Evolutionary conservation across 23 tunicate species (phyloP), one percentile per base, ranked within the genome.

Genomic region (Styela clava): DNA sequence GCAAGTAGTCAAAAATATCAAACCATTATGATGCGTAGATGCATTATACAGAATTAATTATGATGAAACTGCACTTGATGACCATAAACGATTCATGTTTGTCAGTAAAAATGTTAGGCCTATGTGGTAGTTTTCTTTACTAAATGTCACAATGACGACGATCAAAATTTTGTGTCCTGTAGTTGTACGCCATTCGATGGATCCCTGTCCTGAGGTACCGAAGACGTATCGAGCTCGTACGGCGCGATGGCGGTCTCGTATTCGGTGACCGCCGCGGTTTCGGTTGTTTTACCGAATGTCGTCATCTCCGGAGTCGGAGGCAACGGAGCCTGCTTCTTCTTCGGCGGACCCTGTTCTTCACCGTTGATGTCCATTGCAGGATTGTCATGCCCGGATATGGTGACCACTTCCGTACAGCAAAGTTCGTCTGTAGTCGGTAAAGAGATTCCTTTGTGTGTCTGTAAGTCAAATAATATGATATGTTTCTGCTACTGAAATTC

Each of bases 361-460:
- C 30, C 2, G 31, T 27, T 67, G 30, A 67, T 25, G 71, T 27
- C 31, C 24, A 67, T 18, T 0, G 71, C 71, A 0, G 71, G 71
- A 67, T 67, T 67, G 71, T 67, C 71, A 22, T 25, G 71, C 22
- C 71, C 71, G 7, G 56, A 44, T 7, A 44, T 44, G 9, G 56
- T 44, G n/a, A 27, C 71, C 19, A 25, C 31, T 22, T 67, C 71
- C n/a, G 31, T 67, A 27, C 31, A 24, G 7, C 31, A 25, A 29
- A 67, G 71, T 67, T 67, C 71, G 71, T 67, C 71, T 67, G 71
- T 67, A 16, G 71, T 25, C 12, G 71, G 71, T 16, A 67, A 24
- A 25, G 31, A 44, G 7, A 44, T 44, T 44, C 56, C 56, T 44
- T 44, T 44, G 56, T 44, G 56, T 44, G 56, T 44, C 56, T 44